These are phyloP conservation scores for Naso thynnoides DNA, from an alignment of 2,797 vertebrate genomes.

Conservation along the genomic window DNA sequence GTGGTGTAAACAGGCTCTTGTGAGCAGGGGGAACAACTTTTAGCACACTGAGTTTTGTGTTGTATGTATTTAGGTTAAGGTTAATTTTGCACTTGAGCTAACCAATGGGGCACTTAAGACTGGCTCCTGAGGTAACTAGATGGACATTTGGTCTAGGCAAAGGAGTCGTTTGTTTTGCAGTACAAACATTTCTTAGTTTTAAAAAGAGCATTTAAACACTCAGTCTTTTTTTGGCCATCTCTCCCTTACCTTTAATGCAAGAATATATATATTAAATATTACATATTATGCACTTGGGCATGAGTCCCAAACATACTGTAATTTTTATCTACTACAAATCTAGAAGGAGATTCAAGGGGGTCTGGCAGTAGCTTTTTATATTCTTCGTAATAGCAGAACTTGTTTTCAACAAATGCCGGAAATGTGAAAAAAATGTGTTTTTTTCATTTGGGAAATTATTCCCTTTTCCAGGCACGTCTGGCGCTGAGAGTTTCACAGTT, in stretches of 20 bases:
- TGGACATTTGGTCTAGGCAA: not conserved
- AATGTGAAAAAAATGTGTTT: slow-evolving; percentile 30
- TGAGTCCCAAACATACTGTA: not conserved
- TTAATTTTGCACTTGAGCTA: slow-evolving; percentile 10
- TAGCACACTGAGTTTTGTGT: not conserved
- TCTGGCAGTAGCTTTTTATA: not conserved
- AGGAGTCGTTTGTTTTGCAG: not conserved
- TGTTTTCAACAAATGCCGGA: slow-evolving; percentile 26
- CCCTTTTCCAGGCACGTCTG: slow-evolving; percentile 15
- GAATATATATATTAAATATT: not conserved
- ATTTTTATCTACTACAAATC: no score
- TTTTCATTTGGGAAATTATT: slow-evolving; percentile 15
- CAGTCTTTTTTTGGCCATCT: not conserved
- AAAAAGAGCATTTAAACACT: not conserved
- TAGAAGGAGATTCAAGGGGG: no score
- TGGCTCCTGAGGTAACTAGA: not conserved
- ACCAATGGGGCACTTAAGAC: not conserved
- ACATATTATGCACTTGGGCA: not conserved
- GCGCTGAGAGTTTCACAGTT: not conserved
- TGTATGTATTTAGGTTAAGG: not conserved
- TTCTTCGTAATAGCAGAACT: slow-evolving; percentile 4
- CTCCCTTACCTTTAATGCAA: not conserved
- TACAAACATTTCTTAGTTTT: not conserved
- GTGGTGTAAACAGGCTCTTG: not conserved
- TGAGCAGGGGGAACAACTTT: not conserved